Conservation (phyloP, 1,140 invertebrate species). For the Diabrotica virgifera region DNA sequence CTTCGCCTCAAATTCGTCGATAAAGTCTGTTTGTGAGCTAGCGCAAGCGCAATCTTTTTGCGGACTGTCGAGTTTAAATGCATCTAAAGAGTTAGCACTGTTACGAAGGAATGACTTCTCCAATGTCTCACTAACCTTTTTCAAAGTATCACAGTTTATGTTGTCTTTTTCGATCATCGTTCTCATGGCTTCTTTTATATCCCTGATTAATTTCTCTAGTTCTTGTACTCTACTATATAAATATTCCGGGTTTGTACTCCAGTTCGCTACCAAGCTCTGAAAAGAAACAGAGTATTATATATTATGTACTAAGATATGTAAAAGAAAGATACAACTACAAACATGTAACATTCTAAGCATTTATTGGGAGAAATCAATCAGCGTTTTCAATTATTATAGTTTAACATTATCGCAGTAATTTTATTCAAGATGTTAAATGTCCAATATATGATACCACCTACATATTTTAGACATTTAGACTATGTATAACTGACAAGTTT, state of each 20-base stretch:
- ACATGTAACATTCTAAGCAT: no score
- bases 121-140: constrained; percentile 25
- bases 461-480: no score
- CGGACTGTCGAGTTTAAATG: not conserved
- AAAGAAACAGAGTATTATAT: constrained; percentile 10
- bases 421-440: no score
- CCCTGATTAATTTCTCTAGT: constrained; percentile 32
- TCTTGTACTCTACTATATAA: constrained; percentile 29
- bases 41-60: constrained; percentile 21
- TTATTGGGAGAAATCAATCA: no score
- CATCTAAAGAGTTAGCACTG: not conserved
- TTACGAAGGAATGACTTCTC: constrained; percentile 21
- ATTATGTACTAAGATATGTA: no score
- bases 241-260: constrained; percentile 15
- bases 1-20: constrained; percentile 25
- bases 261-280: constrained; percentile 20
- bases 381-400: no score
- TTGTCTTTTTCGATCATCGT: constrained; percentile 31
- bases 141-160: constrained; percentile 30
- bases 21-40: constrained; percentile 26
- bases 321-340: no score
- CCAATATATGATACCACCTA: no score
- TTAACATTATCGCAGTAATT: no score
- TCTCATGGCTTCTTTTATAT: constrained; percentile 27
- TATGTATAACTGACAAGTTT: no score